Conservation (phyloP, 2,888 invertebrate species). For the Eupithecia exiguata region DNA sequence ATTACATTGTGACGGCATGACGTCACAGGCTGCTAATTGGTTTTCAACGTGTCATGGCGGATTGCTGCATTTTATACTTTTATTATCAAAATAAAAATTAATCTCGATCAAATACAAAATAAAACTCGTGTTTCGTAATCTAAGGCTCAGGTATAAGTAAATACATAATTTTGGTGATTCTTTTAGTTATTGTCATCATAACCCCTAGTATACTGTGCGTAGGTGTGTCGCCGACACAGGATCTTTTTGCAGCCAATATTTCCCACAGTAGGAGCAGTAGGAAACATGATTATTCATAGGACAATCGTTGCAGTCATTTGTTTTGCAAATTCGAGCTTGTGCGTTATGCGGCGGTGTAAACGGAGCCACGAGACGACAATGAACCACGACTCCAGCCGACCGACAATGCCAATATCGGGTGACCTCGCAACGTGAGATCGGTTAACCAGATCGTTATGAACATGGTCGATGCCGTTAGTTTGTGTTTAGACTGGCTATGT, state of each 20-base stretch:
- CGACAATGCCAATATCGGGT: conserved; percentile 44
- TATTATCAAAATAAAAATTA: too few relatives aligned
- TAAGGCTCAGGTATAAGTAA: too few relatives aligned
- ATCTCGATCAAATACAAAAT: too few relatives aligned
- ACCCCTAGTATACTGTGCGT: too few relatives aligned
- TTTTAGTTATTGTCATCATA: too few relatives aligned
- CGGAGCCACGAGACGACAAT: conserved; percentile 28
- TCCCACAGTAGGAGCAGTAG: conserved; percentile 6
- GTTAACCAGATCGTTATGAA: conserved; percentile 40
- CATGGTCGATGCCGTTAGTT: conserved; percentile 32
- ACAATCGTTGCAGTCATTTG: conserved; percentile 34
- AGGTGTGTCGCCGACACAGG: background rate
- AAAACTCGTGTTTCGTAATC: too few relatives aligned
- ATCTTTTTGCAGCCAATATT: background rate
- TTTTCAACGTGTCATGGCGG: too few relatives aligned
- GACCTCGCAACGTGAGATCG: conserved; percentile 54
- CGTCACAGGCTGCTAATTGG: too few relatives aligned
- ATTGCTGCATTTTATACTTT: too few relatives aligned
- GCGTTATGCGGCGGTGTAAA: conserved; percentile 31
- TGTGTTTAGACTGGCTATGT: background rate
- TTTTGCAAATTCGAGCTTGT: conserved; percentile 30
- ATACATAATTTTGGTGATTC: too few relatives aligned
- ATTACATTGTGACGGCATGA: too few relatives aligned
- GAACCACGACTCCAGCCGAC: conserved; percentile 34
- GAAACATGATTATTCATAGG: conserved; percentile 32